Conservation (phyloP, 2,797 vertebrate genomes). For the Apodemus agrarius region DNA sequence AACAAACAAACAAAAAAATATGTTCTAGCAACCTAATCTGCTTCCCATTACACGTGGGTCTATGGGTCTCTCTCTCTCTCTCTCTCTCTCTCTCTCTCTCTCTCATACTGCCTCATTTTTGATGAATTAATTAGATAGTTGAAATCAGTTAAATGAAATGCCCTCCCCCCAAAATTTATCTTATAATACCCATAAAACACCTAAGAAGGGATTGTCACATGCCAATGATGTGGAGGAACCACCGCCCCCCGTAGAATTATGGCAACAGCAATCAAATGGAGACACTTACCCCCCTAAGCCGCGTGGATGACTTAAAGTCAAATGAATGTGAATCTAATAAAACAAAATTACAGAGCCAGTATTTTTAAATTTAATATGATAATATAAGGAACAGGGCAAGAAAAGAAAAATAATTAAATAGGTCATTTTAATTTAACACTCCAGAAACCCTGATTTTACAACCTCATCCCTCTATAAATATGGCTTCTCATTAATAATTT, state of each 20-base stretch:
- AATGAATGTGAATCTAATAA: conserved; percentile 56
- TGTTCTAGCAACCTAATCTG: background rate
- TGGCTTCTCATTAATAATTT: conserved; percentile 54
- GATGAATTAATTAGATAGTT: background rate
- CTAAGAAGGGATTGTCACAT: background rate
- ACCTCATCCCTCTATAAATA: conserved; percentile 43
- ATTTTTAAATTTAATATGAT: conserved; percentile 63
- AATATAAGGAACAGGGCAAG: conserved; percentile 52
- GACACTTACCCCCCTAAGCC: conserved; percentile 21
- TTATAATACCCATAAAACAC: background rate
- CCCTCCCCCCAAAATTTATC: background rate
- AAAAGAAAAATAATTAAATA: conserved; percentile 32
- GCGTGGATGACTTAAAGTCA: conserved; percentile 25
- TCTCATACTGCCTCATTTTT: background rate
- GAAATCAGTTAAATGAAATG: background rate
- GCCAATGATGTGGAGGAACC: background rate
- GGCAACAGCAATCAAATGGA: background rate
- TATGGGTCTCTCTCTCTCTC: background rate
- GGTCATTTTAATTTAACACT: conserved; percentile 56
- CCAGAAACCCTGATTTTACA: conserved; percentile 52
- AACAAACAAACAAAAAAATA: too few species aligned
- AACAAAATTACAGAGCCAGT: conserved; percentile 49
- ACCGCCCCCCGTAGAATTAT: background rate
- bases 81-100: background rate
- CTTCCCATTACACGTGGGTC: background rate